A percentile compares a stretch with the other conserved stretches of the same genome.
These are phyloP conservation scores for Venusia cambrica DNA, from an alignment of 2,888 invertebrate species.

Conservation along the genomic window DNA sequence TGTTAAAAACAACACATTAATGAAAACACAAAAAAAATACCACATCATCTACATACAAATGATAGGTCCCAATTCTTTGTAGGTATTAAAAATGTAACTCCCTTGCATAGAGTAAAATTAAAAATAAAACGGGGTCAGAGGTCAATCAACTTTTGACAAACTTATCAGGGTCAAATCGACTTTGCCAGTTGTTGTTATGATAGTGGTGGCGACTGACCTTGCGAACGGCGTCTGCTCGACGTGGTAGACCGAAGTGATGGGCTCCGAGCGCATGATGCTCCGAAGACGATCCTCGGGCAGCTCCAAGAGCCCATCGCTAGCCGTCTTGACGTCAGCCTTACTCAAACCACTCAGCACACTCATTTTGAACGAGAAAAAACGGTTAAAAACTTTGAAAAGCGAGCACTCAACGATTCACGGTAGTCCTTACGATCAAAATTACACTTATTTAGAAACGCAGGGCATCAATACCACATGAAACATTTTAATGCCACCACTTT, in stretches of 20 bases:
- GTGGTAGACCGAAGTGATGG: slow-evolving; percentile 88
- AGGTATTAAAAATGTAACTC: too few species aligned
- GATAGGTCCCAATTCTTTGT: too few species aligned
- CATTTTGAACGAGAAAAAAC: slow-evolving; percentile 75
- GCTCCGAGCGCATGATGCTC: slow-evolving; percentile 85
- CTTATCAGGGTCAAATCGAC: slow-evolving; percentile 28
- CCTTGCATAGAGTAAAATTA: slow-evolving; percentile 14
- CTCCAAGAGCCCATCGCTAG: slow-evolving; percentile 87
- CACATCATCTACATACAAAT: too few species aligned
- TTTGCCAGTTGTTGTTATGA: slow-evolving; percentile 27
- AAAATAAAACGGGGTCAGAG: slow-evolving; percentile 27
- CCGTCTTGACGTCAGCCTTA: slow-evolving; percentile 80
- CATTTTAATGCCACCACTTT: slow-evolving; percentile 79
- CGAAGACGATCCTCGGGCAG: slow-evolving; percentile 85
- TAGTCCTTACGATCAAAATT: slow-evolving; percentile 73
- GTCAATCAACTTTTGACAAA: slow-evolving; percentile 30
- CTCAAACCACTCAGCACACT: slow-evolving; percentile 78
- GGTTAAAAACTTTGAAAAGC: slow-evolving; percentile 56
- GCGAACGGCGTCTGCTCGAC: slow-evolving; percentile 92
- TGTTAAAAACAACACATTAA: slow-evolving; percentile 20
- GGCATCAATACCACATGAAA: slow-evolving; percentile 75
- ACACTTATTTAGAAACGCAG: slow-evolving; percentile 69
- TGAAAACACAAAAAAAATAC: too few species aligned
- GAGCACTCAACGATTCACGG: slow-evolving; percentile 72
- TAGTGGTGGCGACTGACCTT: slow-evolving; percentile 81